Conservation (phyloP, 2,797 vertebrate genomes). For the Bradypodion pumilum region DNA sequence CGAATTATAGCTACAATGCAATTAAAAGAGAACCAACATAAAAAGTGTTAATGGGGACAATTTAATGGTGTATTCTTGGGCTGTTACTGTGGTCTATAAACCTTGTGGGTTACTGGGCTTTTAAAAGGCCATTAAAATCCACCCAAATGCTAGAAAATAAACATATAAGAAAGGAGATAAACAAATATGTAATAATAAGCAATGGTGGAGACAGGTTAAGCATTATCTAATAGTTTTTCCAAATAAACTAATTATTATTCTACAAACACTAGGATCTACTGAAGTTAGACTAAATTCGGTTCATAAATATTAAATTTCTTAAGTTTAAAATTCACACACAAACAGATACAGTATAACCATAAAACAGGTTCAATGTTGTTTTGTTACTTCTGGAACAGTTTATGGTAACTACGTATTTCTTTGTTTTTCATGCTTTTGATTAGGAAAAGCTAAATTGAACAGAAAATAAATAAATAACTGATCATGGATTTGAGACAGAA, state of each 20-base stretch:
- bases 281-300: neutral
- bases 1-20: slow-evolving; percentile 20
- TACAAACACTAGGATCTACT: neutral
- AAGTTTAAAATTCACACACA: too few relatives aligned
- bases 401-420: neutral
- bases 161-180: slow-evolving; percentile 6
- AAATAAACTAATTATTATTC: neutral
- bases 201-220: neutral
- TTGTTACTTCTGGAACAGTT: neutral
- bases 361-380: neutral
- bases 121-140: neutral
- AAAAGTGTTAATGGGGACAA: slow-evolving; percentile 40
- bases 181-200: slow-evolving; percentile 29
- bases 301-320: too few relatives aligned
- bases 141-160: neutral
- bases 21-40: slow-evolving; percentile 34
- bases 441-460: neutral
- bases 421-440: neutral
- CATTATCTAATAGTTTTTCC: neutral
- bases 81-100: neutral
- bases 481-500: neutral
- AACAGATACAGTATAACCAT: too few relatives aligned
- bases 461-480: neutral
- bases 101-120: neutral
- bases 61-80: slow-evolving; percentile 23